A percentile compares a stretch with the other conserved stretches of the same genome.
Conservation (phyloP, 2,113 vertebrate species). For the Corythornis cristatus region DNA sequence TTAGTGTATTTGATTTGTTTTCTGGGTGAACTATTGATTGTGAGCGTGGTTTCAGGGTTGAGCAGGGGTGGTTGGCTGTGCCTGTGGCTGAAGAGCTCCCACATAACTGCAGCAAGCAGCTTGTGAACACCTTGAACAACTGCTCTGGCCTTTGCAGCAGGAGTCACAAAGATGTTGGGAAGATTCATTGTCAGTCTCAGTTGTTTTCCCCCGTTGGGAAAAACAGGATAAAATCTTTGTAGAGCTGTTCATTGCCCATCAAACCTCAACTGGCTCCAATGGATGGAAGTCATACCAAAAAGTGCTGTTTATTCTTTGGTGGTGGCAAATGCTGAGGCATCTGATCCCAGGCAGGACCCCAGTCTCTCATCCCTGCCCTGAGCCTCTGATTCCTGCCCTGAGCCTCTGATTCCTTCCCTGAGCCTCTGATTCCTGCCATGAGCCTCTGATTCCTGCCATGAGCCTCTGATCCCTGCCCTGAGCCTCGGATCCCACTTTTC, state of each 20-base stretch:
- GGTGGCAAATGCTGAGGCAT: neutral
- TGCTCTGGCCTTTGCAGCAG: neutral
- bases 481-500: neutral
- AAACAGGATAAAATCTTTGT: neutral
- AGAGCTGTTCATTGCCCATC: neutral
- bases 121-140: neutral
- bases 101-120: neutral
- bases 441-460: neutral
- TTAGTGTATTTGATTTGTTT: neutral
- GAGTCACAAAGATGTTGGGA: neutral
- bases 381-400: neutral
- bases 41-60: neutral
- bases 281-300: slow-evolving; percentile 11
- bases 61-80: neutral
- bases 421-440: no score
- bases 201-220: neutral
- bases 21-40: neutral
- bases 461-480: neutral
- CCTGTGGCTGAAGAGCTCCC: neutral
- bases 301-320: slow-evolving; percentile 51
- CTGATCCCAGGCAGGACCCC: neutral
- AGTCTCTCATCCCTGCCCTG: neutral
- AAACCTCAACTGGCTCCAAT: neutral
- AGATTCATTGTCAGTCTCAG: neutral
- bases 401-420: neutral